Conservation (phyloP, 2,797 vertebrate genomes). For the Oophaga sylvatica region DNA sequence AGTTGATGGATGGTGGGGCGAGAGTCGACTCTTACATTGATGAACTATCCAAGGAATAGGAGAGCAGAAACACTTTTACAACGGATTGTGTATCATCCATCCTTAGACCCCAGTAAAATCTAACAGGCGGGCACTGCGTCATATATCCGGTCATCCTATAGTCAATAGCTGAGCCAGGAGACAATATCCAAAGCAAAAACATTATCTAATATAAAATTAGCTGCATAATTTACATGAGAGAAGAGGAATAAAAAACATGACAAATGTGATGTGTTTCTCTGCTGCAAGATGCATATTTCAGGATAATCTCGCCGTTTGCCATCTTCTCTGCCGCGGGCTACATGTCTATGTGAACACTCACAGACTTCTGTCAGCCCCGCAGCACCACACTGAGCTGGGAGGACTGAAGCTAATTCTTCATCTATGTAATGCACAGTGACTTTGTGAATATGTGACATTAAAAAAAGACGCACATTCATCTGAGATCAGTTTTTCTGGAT, state of each 20-base stretch:
- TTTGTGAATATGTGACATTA: constrained; percentile 30
- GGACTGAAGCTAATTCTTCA: constrained; percentile 35
- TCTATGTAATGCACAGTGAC: constrained; percentile 21
- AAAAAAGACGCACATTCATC: constrained; percentile 32
- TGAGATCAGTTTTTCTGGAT: not conserved
- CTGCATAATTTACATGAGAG: not conserved
- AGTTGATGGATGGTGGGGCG: too few relatives aligned
- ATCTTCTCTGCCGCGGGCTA: constrained; percentile 49
- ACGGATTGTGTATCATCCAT: too few relatives aligned
- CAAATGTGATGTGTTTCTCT: constrained; percentile 5
- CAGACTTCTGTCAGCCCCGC: constrained; percentile 34
- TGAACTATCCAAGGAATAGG: too few relatives aligned
- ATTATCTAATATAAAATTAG: not conserved
- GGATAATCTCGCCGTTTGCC: constrained; percentile 27
- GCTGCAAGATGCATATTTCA: constrained; percentile 39
- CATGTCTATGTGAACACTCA: constrained; percentile 29
- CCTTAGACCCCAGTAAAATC: too few relatives aligned
- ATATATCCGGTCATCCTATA: not conserved
- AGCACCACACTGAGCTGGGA: constrained; percentile 29
- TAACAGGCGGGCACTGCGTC: too few relatives aligned
- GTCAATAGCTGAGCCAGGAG: not conserved
- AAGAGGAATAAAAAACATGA: not conserved
- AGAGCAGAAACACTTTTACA: too few relatives aligned
- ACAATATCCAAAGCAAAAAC: not conserved
- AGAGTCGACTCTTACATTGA: too few relatives aligned